Evolutionary conservation across 2,113 vertebrate species (phyloP).

Genomic region (Takifugu bimaculatus): DNA sequence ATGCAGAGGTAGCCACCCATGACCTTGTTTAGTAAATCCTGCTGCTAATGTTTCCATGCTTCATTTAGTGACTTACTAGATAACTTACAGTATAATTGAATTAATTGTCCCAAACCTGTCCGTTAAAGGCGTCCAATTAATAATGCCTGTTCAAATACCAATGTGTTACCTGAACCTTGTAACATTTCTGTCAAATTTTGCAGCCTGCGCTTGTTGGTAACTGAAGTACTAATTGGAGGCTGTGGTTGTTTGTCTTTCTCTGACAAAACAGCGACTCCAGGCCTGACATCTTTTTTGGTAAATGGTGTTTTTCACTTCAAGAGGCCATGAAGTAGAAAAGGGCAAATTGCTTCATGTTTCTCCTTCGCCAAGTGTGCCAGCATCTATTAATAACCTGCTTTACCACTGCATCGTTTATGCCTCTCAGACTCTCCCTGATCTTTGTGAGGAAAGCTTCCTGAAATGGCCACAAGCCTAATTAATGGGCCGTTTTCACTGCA

Average conservation of each 20-base stretch:
- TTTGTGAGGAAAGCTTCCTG: constrained; percentile 49
- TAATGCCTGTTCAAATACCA: constrained; percentile 7
- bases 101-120: constrained; percentile 46
- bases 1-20: constrained; percentile 43
- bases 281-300: background rate
- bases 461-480: constrained; percentile 68
- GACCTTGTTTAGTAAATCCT: constrained; percentile 52
- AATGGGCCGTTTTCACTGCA: constrained; percentile 54
- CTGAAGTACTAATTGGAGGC: too few species aligned
- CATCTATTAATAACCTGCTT: constrained; percentile 65
- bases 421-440: constrained; percentile 37
- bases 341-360: constrained; percentile 38
- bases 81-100: constrained; percentile 20
- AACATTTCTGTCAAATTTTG: background rate
- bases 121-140: constrained; percentile 3
- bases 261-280: too few species aligned
- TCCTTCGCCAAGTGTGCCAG: constrained; percentile 31
- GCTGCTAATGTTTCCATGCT: constrained; percentile 62
- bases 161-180: background rate
- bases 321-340: constrained; percentile 42
- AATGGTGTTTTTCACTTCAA: constrained; percentile 28
- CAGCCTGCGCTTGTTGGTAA: background rate
- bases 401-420: constrained; percentile 59
- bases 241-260: too few species aligned
- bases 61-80: constrained; percentile 68